phyloP scores from a whole-genome alignment of 2,113 vertebrate species.

The Semicossyphus pulcher region DNA sequence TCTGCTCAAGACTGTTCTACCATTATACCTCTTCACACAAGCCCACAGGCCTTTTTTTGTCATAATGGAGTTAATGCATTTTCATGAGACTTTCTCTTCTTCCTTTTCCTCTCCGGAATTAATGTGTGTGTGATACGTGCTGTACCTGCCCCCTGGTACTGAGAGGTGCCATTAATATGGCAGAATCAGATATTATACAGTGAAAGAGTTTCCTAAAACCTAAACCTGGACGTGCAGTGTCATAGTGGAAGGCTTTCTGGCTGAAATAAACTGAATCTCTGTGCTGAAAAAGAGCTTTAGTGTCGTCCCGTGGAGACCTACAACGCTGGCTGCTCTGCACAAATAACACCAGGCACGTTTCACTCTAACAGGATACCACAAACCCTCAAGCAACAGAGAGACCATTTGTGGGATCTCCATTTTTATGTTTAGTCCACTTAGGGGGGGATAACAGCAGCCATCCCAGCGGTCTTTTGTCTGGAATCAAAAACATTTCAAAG shows the following conservation, averaged over 20 bases:
- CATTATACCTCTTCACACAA: constrained; percentile 48
- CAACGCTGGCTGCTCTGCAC: constrained; percentile 30
- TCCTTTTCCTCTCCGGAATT: constrained; percentile 9
- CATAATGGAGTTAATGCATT: constrained; percentile 55
- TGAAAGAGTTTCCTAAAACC: constrained; percentile 24
- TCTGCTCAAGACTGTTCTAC: constrained; percentile 51
- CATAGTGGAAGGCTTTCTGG: constrained; percentile 25
- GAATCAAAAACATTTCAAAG: constrained; percentile 19
- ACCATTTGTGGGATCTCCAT: constrained; percentile 38
- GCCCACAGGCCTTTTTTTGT: constrained; percentile 14
- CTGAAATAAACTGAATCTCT: constrained; percentile 49
- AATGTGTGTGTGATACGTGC: constrained; percentile 12
- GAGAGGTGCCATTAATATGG: constrained; percentile 33
- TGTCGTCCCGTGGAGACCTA: constrained; percentile 48
- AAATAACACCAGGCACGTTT: constrained; percentile 55
- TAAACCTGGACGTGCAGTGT: constrained; percentile 42
- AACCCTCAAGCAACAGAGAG: constrained; percentile 60
- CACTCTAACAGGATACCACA: constrained; percentile 57
- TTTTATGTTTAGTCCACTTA: constrained; percentile 65
- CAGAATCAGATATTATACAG: constrained; percentile 24
- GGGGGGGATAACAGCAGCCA: constrained; percentile 59
- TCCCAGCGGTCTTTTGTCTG: constrained; percentile 45
- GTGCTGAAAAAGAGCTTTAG: constrained; percentile 45
- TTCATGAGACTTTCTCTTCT: constrained; percentile 47
- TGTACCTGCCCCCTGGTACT: constrained; percentile 23